A percentile compares a stretch with the other conserved stretches of the same genome.
These are phyloP conservation scores for Thymelicus lineola DNA, from an alignment of 2,888 invertebrate genomes.

Conservation along the genomic window DNA sequence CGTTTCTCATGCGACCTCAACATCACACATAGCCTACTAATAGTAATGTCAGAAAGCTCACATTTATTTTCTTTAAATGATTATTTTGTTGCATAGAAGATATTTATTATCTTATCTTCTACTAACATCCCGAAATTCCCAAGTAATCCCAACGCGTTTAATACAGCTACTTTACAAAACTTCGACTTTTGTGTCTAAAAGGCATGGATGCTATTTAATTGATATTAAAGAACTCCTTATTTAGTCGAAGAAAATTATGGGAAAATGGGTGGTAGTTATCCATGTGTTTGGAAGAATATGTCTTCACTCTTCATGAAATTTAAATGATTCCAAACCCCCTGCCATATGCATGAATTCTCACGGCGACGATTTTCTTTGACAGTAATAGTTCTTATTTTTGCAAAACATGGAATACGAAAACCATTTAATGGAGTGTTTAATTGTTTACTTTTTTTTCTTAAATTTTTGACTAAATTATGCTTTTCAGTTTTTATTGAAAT, in stretches of 20 bases:
- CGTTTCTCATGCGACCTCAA: conserved; percentile 64
- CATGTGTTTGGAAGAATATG: conserved; percentile 25
- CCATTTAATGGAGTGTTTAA: conserved; percentile 4
- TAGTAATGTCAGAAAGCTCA: not conserved
- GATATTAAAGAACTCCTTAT: not conserved
- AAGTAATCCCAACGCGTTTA: too few relatives aligned
- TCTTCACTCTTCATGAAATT: conserved; percentile 19
- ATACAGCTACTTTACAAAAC: too few relatives aligned
- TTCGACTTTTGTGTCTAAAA: too few relatives aligned
- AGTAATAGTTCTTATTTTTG: conserved; percentile 14
- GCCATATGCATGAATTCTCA: conserved; percentile 24
- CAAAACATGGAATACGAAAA: conserved; percentile 14
- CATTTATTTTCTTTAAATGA: too few relatives aligned
- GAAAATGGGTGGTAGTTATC: conserved; percentile 8
- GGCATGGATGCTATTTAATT: too few relatives aligned
- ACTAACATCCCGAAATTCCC: too few relatives aligned
- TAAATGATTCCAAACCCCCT: conserved; percentile 11
- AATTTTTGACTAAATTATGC: too few relatives aligned
- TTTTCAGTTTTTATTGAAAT: too few relatives aligned
- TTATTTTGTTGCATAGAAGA: too few relatives aligned
- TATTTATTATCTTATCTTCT: too few relatives aligned
- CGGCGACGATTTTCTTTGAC: conserved; percentile 21
- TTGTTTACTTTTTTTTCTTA: too few relatives aligned
- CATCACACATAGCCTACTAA: conserved; percentile 13
- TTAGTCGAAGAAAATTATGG: conserved; percentile 12